Evolutionary conservation across 1,140 invertebrate genomes (phyloP).

Genomic region (Diabrotica virgifera): DNA sequence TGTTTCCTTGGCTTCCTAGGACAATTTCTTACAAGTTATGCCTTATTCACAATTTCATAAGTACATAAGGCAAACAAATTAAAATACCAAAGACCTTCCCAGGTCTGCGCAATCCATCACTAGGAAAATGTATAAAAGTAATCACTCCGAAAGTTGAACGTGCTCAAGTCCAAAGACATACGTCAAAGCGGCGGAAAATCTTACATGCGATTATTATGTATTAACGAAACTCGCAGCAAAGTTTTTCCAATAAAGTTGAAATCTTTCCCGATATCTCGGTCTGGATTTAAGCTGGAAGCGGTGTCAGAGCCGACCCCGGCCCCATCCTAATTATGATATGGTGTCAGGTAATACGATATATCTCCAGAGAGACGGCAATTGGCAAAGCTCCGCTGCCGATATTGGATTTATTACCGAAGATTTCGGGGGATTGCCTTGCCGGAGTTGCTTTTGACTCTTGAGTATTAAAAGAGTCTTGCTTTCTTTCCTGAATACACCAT

Average conservation of each 20-base stretch:
- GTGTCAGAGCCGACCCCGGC: not conserved
- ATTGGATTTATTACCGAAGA: constrained; percentile 18
- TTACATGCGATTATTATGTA: not conserved
- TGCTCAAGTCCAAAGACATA: not conserved
- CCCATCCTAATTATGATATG: constrained; percentile 19
- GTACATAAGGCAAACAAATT: too few species aligned
- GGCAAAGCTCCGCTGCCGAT: constrained; percentile 18
- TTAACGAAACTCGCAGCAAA: not conserved
- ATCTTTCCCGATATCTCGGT: not conserved
- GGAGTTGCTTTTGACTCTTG: too few species aligned
- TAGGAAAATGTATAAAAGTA: not conserved
- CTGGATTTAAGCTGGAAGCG: not conserved
- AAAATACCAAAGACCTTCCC: too few species aligned
- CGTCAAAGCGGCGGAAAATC: not conserved
- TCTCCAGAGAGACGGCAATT: constrained; percentile 9
- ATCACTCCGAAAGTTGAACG: not conserved
- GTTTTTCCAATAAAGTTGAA: not conserved
- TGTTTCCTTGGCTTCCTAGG: too few species aligned
- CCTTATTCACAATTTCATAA: too few species aligned
- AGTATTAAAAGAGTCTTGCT: too few species aligned
- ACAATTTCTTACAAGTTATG: too few species aligned
- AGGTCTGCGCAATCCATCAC: too few species aligned
- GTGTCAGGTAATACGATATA: constrained; percentile 20
- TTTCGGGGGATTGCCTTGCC: constrained; percentile 8
- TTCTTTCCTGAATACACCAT: too few species aligned